Evolutionary conservation across 1,140 invertebrate genomes (phyloP), one percentile per base, ranked within the genome.

Genomic region (Zaprionus capensis): DNA sequence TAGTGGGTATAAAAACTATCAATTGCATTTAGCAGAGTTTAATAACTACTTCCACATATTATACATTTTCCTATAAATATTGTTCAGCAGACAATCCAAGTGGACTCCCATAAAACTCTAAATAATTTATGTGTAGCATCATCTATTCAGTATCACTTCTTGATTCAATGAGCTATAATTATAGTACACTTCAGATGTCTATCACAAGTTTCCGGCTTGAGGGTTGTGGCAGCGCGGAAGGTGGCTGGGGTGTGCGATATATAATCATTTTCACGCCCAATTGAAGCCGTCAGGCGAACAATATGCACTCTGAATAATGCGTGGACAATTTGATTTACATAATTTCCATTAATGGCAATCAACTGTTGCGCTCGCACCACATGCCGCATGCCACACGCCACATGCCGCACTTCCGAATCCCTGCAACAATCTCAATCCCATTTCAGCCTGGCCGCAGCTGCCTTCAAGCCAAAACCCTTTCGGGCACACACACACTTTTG

Each of bases 251-350:
- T 5, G n/a, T 14, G 38, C 22, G 38, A 56, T 56, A 56, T 46
- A 49, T 17, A 36, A 44, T 34, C 56, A 56, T 69, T 78, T 82
- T 81, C 74, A 76, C 76, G 68, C 82, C 71, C 78, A 79, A 84
- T 81, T 84, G 68, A 44, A 68, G 67, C 55, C 68, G 62, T 76
- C 68, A 44, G 28, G 24, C 31, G 22, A 46, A 75, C 66, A 65
- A 79, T 76, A 71, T 79, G 72, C 66, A 75, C 68, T 71, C 73
- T 66, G 55, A 63, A 79, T 65, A 74, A 68, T 79, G 71, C 82
- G 74, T 73, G 80, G 66, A 80, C 82, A 86, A 87, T 82, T 86
- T 75, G 77, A 87, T 86, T 87, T 82, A 78, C 83, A 87, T 86
- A 87, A 86, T 87, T 81, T 77, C 55, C 71, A 80, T 77, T 74